Conservation (phyloP, 2,797 vertebrate genomes). For the Tragopan temminckii region DNA sequence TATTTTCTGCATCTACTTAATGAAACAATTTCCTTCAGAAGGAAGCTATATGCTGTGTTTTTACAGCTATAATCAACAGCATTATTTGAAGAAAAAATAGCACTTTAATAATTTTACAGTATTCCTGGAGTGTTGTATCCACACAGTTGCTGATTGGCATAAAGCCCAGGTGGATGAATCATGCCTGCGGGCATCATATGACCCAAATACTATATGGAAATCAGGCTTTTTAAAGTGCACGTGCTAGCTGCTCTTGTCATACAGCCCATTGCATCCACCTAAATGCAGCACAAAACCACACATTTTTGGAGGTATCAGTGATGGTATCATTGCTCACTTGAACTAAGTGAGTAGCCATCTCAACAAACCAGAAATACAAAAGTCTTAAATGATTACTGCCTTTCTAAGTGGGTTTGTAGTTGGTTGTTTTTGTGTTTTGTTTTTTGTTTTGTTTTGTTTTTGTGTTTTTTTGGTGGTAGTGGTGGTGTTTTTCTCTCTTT, state of each 20-base stretch:
- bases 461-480: not conserved
- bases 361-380: not conserved
- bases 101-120: slow-evolving; percentile 21
- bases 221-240: slow-evolving; percentile 17
- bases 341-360: not conserved
- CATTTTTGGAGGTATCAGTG: not conserved
- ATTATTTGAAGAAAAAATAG: not conserved
- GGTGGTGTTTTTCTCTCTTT: not conserved
- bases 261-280: not conserved
- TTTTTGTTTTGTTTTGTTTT: no score
- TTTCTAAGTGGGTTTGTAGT: not conserved
- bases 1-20: not conserved
- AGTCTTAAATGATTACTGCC: not conserved
- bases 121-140: not conserved
- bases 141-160: slow-evolving; percentile 26
- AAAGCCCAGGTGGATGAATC: slow-evolving; percentile 67
- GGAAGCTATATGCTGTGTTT: not conserved
- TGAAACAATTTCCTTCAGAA: not conserved
- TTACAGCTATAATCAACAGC: not conserved
- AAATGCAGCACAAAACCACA: not conserved
- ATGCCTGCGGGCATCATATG: slow-evolving; percentile 46
- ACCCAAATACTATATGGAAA: slow-evolving; percentile 54
- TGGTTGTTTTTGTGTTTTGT: no score
- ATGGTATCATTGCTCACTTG: not conserved
- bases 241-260: not conserved